Evolutionary conservation across 1,140 invertebrate species (phyloP).

Genomic region (Lycorma delicatula): DNA sequence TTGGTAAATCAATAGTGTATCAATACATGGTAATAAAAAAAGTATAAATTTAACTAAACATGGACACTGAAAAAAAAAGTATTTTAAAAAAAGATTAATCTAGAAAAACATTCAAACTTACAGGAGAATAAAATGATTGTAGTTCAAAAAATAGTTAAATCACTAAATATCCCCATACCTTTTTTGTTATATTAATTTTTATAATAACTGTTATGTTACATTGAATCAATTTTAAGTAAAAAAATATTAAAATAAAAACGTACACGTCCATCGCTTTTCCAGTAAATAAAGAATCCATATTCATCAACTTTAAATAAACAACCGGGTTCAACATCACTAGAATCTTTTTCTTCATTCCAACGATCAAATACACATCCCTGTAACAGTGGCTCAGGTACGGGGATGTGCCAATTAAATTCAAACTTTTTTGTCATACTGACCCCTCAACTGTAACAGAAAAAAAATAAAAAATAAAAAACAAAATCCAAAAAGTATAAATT

Average conservation of each 20-base stretch:
- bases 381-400: slow-evolving; percentile 79
- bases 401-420: slow-evolving; percentile 96
- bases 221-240: slow-evolving; percentile 5
- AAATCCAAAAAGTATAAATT: no score
- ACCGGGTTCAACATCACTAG: slow-evolving; percentile 75
- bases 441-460: neutral
- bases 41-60: no score
- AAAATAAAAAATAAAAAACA: no score
- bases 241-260: slow-evolving; percentile 31
- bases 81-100: neutral
- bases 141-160: no score
- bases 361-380: slow-evolving; percentile 83
- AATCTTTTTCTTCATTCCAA: slow-evolving; percentile 95
- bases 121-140: no score
- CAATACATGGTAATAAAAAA: no score
- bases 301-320: slow-evolving; percentile 94
- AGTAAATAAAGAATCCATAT: slow-evolving; percentile 98
- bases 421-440: slow-evolving; percentile 89
- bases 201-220: no score
- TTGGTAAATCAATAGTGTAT: no score
- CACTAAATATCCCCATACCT: no score
- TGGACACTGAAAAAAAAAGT: no score
- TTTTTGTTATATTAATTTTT: no score
- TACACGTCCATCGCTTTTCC: slow-evolving; percentile 94
- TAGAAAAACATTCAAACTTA: slow-evolving; percentile 1